Base-by-base conservation (phyloP, 2,888 invertebrate species). In the Hipparchia sbordonii region DNA sequence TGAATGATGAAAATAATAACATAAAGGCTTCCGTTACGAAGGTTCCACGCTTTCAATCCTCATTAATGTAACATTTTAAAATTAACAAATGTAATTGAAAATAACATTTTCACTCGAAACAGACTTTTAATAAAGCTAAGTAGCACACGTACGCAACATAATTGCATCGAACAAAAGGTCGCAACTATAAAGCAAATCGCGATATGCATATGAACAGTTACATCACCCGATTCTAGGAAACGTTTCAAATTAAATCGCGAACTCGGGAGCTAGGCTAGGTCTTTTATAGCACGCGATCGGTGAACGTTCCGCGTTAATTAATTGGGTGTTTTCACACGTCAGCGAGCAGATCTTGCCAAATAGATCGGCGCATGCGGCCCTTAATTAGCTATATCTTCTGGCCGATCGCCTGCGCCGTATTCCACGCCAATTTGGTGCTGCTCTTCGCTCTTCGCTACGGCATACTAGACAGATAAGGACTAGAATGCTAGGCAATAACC, bases 321-420 rank as follows among this genome's bases (percentile, higher is more conserved):
- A 93, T 93, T 93, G 93, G 93, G 87, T 92, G 92, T 93, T 93
- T 93, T 93, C 93, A 93, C 93, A 93, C 93, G 93, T 93, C 93
- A 93, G 84, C 87, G 87, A 88, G 87, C 87, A 91, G 91, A 93
- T 93, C 93, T 90, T 85, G 87, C 91, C 92, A 90, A 93, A 92
- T 92, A 93, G 93, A 93, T 93, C 93, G 90, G 88, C 85, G 87
- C 85, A 84, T 85, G 85, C 84, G 91, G 89, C 86, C 92, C 91
- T 93, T 93, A 91, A 93, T 93, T 93, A 93, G 90, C 88, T 87
- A 86, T 93, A 93, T 93, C 93, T 85, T 82, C 80, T 82, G 84
- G 81, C 81, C 85, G 87, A 92, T 92, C 93, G 85, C 84, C 84
- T 84, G 89, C 89, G 90, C 89, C 87, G 91, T 88, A 89, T 85